A percentile compares a stretch with the other conserved stretches of the same genome.
These are phyloP conservation scores for Automeris io DNA, from an alignment of 2,888 invertebrate genomes.

Conservation along the genomic window DNA sequence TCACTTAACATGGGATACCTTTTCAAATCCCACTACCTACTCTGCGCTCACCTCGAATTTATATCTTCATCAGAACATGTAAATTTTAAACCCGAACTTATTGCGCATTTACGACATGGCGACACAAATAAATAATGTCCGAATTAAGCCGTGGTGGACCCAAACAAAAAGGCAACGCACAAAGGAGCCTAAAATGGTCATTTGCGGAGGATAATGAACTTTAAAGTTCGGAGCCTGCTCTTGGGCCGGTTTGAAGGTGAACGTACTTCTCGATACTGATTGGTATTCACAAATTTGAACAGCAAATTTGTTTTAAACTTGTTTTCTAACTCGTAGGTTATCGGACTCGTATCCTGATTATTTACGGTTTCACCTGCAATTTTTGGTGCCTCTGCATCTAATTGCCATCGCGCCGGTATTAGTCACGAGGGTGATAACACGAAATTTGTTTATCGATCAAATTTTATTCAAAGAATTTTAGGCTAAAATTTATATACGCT, in stretches of 20 bases:
- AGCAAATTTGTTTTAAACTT: conserved; percentile 53
- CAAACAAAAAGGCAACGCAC: conserved; percentile 24
- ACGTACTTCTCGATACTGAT: conserved; percentile 53
- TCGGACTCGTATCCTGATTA: conserved; percentile 49
- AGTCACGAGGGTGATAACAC: conserved; percentile 16
- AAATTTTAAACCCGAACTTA: conserved; percentile 11
- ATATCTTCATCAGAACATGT: not conserved
- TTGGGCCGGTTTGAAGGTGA: conserved; percentile 71
- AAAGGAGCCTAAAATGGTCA: conserved; percentile 46
- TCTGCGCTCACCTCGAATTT: not conserved
- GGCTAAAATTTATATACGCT: no score
- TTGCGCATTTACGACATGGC: conserved; percentile 7
- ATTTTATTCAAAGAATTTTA: not conserved
- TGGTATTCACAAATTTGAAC: conserved; percentile 59
- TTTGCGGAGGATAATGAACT: conserved; percentile 67
- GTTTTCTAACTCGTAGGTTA: conserved; percentile 60
- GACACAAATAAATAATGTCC: conserved; percentile 7
- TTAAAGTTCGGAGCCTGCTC: conserved; percentile 41
- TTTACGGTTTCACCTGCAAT: conserved; percentile 45
- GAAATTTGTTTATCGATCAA: conserved; percentile 13
- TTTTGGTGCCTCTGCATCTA: conserved; percentile 22
- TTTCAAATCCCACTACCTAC: not conserved
- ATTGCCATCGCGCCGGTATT: conserved; percentile 15
- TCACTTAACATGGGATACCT: conserved; percentile 32
- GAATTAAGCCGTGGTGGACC: conserved; percentile 19